Evolutionary conservation across 1,140 invertebrate genomes (phyloP), one percentile per base, ranked within the genome.

Genomic region (Drosophila kikkawai): DNA sequence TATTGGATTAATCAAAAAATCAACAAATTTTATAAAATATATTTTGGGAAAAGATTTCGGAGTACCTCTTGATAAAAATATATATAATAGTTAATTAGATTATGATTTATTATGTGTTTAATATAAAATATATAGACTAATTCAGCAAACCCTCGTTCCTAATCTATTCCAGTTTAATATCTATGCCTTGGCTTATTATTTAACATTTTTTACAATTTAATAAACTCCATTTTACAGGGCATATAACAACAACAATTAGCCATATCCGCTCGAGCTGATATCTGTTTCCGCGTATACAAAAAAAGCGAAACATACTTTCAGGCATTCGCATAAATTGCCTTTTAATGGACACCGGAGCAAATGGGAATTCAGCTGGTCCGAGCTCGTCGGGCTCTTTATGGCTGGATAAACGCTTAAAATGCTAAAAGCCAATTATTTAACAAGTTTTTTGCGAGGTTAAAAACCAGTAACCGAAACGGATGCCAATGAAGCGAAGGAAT

Each of bases 1-100:
- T 53, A 59, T 77, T 67, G 58, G 48, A 81, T 81, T 55, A 81
- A 81, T 76, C 56, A 81, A 76, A 75, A 80, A 68, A 68, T 42
- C 36, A 68, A 39, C 42, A 47, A 5, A 55, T 26, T 39, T 9
- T n/a, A 17, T 3, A 66, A 26, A 42, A 19, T 29, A 15, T 44
- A 34, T 12, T n/a, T 4, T 3, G 29, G 29, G 13, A 19, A 15
- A 7, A 39, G 8, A 4, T 7, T 2, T 8, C 3, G 1, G 7
- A 39, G 19, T 19, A 63, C 26, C n/a, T 7, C 22, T 12, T 22
- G 8, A 1, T 12, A 0, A 8, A 6, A n/a, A 1, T 55, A 7
- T 3, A 34, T 13, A 8, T 26, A 4, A 5, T 8, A 8, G 15
- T 13, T 12, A 4, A 26, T 13, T 15, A 11, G 7, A 22, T 15